Percentiles rank a stretch among this genome's conserved stretches.
phyloP scores from a whole-genome alignment of 2,888 invertebrate species.

The Hesperia comma region DNA sequence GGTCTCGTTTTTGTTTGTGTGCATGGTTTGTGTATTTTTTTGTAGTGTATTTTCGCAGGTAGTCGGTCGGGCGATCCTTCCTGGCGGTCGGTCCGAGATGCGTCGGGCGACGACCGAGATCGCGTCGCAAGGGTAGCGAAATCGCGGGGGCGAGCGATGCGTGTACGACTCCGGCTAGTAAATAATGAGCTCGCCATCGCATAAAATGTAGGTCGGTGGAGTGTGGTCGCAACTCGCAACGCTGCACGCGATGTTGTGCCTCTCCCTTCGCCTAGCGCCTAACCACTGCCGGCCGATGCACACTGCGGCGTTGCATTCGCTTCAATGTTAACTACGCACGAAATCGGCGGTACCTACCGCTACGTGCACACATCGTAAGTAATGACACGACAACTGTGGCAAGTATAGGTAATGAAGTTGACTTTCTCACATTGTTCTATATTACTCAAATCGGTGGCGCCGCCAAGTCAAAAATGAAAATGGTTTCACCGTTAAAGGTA shows the following conservation, averaged over 20 bases:
- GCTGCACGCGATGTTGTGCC: slow-evolving; percentile 70
- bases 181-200: slow-evolving; percentile 73
- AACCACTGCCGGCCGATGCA: slow-evolving; percentile 44
- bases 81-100: slow-evolving; percentile 48
- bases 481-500: too few species aligned
- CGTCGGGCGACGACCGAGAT: slow-evolving; percentile 40
- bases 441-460: not conserved
- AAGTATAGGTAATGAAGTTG: slow-evolving; percentile 4
- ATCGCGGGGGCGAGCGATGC: slow-evolving; percentile 62
- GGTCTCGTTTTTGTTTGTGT: slow-evolving; percentile 76
- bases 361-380: slow-evolving; percentile 23
- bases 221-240: slow-evolving; percentile 64
- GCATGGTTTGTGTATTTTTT: slow-evolving; percentile 70
- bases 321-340: slow-evolving; percentile 51
- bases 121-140: slow-evolving; percentile 50
- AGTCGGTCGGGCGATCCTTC: slow-evolving; percentile 58
- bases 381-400: slow-evolving; percentile 21
- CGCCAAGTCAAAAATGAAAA: too few species aligned
- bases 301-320: slow-evolving; percentile 57
- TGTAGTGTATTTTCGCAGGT: slow-evolving; percentile 78
- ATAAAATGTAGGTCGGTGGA: slow-evolving; percentile 83
- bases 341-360: slow-evolving; percentile 37
- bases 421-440: slow-evolving; percentile 28
- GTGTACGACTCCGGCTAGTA: slow-evolving; percentile 64
- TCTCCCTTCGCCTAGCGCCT: slow-evolving; percentile 56